Percentiles rank a stretch among this genome's conserved stretches.
Evolutionary conservation across 64 coral and sea anemone genomes (phyloP).

Genomic region (Stichodactyla helianthus): DNA sequence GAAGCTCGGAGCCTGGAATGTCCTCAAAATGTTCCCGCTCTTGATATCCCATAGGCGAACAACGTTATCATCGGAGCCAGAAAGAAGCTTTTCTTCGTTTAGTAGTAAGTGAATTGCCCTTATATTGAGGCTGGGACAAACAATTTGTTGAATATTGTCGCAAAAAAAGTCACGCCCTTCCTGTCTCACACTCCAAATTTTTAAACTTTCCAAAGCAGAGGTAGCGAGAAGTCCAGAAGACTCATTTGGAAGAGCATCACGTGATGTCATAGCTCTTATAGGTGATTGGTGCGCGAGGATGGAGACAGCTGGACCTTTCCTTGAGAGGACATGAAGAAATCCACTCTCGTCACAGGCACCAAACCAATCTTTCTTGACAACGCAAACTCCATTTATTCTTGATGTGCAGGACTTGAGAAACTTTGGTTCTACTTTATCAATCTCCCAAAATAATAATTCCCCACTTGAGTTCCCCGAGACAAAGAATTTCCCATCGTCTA

Average conservation of each 20-base stretch:
- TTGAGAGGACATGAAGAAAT: constrained; percentile 9
- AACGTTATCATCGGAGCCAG: constrained; percentile 37
- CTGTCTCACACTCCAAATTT: background rate
- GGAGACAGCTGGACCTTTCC: background rate
- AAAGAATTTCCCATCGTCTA: background rate
- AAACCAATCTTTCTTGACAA: background rate
- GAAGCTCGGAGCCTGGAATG: constrained; percentile 22
- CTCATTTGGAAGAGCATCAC: background rate
- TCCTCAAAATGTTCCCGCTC: background rate
- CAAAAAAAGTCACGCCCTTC: background rate
- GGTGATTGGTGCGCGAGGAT: constrained; percentile 4
- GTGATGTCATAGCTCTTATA: background rate
- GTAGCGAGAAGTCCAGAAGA: background rate
- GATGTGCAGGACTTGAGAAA: background rate
- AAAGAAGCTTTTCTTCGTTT: background rate
- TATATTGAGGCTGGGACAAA: background rate
- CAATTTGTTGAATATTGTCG: background rate
- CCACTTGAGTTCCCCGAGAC: background rate
- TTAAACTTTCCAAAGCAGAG: background rate
- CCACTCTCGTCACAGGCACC: constrained; percentile 32
- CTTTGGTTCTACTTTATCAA: background rate
- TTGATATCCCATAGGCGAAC: constrained; percentile 18
- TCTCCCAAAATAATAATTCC: background rate
- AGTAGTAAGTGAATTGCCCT: background rate
- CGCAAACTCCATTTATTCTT: background rate